These are phyloP conservation scores for Neosilurus mollespiculum DNA, from an alignment of 2,797 vertebrate genomes.

Conservation along the genomic window DNA sequence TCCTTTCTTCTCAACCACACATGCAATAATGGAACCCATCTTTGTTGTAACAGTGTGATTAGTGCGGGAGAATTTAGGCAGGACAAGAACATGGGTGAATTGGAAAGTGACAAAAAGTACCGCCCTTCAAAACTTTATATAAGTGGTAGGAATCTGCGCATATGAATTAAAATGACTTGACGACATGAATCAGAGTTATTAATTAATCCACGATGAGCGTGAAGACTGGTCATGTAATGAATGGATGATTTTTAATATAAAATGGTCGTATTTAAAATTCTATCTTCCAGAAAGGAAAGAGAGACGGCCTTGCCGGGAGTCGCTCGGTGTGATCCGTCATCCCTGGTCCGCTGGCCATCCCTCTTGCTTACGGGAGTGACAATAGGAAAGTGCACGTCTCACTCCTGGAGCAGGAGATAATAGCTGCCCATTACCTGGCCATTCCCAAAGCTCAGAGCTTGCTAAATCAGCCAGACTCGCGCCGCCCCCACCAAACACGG, in stretches of 20 bases:
- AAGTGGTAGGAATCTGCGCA: slow-evolving; percentile 68
- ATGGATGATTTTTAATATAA: slow-evolving; percentile 58
- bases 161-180: slow-evolving; percentile 68
- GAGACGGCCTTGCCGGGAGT: slow-evolving; percentile 49
- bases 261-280: slow-evolving; percentile 57
- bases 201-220: slow-evolving; percentile 70
- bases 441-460: slow-evolving; percentile 68
- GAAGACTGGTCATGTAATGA: slow-evolving; percentile 66
- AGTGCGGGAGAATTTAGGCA: slow-evolving; percentile 70
- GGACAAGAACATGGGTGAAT: slow-evolving; percentile 65
- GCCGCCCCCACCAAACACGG: slow-evolving; percentile 47
- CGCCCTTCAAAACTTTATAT: slow-evolving; percentile 59
- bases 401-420: slow-evolving; percentile 71
- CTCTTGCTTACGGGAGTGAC: slow-evolving; percentile 73
- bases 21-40: slow-evolving; percentile 96
- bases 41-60: slow-evolving; percentile 96
- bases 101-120: slow-evolving; percentile 54
- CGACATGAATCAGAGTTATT: slow-evolving; percentile 67
- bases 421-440: slow-evolving; percentile 75
- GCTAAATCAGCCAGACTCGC: slow-evolving; percentile 51
- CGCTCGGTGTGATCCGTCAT: slow-evolving; percentile 64
- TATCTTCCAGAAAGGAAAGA: slow-evolving; percentile 55
- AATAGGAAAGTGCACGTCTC: slow-evolving; percentile 69
- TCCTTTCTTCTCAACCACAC: slow-evolving; percentile 94
- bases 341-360: slow-evolving; percentile 64